A percentile compares a stretch with the other conserved stretches of the same genome.
Conservation (phyloP, 2,113 vertebrate genomes). For the Pelodiscus sinensis region DNA sequence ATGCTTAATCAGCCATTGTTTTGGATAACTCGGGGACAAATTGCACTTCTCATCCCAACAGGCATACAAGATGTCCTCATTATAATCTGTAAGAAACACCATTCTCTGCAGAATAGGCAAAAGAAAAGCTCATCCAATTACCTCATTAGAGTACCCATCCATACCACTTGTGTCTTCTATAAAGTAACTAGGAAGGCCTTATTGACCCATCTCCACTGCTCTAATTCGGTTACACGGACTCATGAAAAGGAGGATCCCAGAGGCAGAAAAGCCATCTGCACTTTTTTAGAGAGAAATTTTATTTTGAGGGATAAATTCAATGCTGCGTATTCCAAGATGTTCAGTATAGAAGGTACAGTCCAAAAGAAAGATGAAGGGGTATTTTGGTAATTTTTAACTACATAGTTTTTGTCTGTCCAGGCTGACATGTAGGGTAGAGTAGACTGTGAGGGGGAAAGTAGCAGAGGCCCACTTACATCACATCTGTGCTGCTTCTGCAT, state of each 20-base stretch:
- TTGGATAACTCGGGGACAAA: not conserved
- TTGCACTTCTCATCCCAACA: not conserved
- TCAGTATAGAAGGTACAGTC: not conserved
- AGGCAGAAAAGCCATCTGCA: not conserved
- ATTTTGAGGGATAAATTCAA: not conserved
- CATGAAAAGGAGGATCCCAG: not conserved
- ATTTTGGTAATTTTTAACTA: not conserved
- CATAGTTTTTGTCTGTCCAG: not conserved
- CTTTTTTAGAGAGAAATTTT: accelerated
- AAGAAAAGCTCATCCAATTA: not conserved
- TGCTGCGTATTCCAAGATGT: accelerated
- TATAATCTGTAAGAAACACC: not conserved
- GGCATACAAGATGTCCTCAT: not conserved
- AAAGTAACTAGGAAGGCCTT: not conserved
- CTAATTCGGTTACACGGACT: not conserved
- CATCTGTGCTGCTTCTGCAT: not conserved
- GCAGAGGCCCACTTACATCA: not conserved
- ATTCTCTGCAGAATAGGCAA: not conserved
- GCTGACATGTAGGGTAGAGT: not conserved
- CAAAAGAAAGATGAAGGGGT: not conserved
- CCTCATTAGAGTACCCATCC: not conserved
- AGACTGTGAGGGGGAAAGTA: not conserved
- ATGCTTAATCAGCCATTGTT: not conserved
- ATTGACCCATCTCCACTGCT: not conserved
- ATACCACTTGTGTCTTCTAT: not conserved